These are phyloP conservation scores for Parasteatoda lunata DNA, from an alignment of 2,888 invertebrate genomes.

Conservation along the genomic window DNA sequence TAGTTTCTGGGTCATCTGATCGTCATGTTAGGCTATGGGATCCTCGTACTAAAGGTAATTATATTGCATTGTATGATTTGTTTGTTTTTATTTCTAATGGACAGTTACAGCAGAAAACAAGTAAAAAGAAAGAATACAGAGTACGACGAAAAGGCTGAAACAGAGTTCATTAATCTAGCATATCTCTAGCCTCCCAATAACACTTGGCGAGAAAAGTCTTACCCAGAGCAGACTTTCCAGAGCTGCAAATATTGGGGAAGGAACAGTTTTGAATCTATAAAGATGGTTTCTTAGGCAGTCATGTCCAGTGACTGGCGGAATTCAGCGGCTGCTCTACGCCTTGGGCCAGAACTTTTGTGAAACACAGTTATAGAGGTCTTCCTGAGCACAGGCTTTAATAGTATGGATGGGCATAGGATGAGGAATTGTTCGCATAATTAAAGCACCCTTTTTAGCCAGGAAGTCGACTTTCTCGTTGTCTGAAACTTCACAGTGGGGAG, in stretches of 20 bases:
- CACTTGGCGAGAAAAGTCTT: not conserved
- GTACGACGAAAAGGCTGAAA: not conserved
- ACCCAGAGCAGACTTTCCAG: not conserved
- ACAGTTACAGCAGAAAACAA: not conserved
- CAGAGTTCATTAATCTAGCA: conserved; percentile 12
- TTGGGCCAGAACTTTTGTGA: conserved; percentile 9
- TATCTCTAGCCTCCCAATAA: conserved; percentile 9
- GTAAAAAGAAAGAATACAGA: not conserved
- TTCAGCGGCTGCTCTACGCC: conserved; percentile 1
- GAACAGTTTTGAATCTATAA: not conserved
- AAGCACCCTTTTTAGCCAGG: not conserved
- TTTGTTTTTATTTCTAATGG: conserved; percentile 6
- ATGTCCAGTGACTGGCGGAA: conserved; percentile 1
- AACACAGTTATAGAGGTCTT: not conserved
- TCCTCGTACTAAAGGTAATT: conserved; percentile 85
- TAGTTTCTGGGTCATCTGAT: conserved; percentile 93
- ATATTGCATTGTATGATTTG: not conserved
- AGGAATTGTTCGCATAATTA: not conserved
- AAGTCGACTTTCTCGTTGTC: not conserved
- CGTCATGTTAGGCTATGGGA: conserved; percentile 93
- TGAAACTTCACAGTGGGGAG: not conserved
- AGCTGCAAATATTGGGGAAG: not conserved
- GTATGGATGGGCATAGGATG: not conserved
- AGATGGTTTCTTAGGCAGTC: not conserved
- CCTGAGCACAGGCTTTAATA: not conserved